Conservation (phyloP, 2,797 vertebrate species). For the Sebastes jordani region DNA sequence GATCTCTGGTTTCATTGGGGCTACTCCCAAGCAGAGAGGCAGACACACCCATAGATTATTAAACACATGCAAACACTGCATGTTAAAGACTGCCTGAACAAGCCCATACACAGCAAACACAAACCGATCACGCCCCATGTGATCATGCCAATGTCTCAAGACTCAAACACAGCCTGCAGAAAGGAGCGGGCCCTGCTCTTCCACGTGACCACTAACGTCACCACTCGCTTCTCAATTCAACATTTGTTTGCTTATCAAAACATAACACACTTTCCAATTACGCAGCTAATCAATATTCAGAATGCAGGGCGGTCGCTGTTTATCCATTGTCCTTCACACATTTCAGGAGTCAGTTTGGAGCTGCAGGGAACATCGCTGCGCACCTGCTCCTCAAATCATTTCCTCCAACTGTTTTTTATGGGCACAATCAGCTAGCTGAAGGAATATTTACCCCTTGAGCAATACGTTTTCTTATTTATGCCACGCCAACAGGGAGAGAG, state of each 20-base stretch:
- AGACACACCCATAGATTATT: neutral
- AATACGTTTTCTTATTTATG: slow-evolving; percentile 48
- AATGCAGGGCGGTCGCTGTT: neutral
- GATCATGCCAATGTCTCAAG: neutral
- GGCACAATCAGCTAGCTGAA: slow-evolving; percentile 17
- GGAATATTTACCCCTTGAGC: slow-evolving; percentile 50
- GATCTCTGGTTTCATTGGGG: neutral
- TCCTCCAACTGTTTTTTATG: slow-evolving; percentile 18
- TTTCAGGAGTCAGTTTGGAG: slow-evolving; percentile 8
- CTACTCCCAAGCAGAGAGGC: neutral
- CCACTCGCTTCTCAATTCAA: neutral
- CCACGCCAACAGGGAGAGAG: neutral
- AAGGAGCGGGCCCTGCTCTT: neutral
- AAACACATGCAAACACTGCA: neutral
- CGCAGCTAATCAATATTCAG: slow-evolving; percentile 26
- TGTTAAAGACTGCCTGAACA: neutral
- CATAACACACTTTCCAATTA: slow-evolving; percentile 17
- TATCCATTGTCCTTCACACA: slow-evolving; percentile 32
- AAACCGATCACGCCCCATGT: neutral
- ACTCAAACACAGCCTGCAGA: neutral
- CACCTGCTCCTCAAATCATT: slow-evolving; percentile 32
- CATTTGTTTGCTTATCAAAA: slow-evolving; percentile 17
- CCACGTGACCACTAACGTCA: neutral
- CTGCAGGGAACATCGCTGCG: slow-evolving; percentile 14
- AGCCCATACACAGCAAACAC: slow-evolving; percentile 13